Conservation (phyloP, 2,888 invertebrate species). For the Melipona bicolor region DNA sequence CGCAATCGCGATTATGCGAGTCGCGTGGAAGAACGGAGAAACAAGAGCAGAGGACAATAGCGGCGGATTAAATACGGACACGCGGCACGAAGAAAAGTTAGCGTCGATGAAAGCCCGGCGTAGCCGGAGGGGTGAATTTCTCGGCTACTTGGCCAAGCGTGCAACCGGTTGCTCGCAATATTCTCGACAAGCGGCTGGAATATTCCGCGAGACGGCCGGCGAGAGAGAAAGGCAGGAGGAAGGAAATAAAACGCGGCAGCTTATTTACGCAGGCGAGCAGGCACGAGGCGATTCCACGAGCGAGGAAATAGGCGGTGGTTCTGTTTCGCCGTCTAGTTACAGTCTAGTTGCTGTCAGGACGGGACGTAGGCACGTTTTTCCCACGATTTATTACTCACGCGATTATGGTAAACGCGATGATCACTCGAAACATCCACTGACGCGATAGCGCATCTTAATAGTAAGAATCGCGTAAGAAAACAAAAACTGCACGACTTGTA, state of each 20-base stretch:
- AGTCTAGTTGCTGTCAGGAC: slow-evolving; percentile 14
- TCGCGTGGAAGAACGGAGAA: not conserved
- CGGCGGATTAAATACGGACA: slow-evolving; percentile 1
- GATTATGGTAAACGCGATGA: not conserved
- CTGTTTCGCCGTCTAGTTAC: slow-evolving; percentile 30
- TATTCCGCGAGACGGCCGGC: slow-evolving; percentile 62
- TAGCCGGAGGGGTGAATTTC: slow-evolving; percentile 67
- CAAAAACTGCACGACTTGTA: no score
- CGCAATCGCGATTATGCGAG: not conserved
- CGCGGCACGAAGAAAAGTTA: slow-evolving; percentile 8
- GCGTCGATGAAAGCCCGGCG: slow-evolving; percentile 19
- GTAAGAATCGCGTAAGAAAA: no score
- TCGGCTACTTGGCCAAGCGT: slow-evolving; percentile 66
- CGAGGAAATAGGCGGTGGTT: slow-evolving; percentile 59
- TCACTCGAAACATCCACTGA: not conserved
- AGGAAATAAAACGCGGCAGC: slow-evolving; percentile 68
- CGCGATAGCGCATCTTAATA: not conserved
- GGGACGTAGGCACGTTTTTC: slow-evolving; percentile 41
- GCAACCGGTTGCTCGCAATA: slow-evolving; percentile 65
- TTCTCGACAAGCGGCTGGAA: slow-evolving; percentile 54
- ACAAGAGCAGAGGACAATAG: not conserved
- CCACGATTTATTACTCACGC: slow-evolving; percentile 42
- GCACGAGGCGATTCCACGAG: slow-evolving; percentile 29
- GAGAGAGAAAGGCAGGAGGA: slow-evolving; percentile 8
- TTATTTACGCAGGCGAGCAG: slow-evolving; percentile 66